Percentiles rank a stretch among this genome's conserved stretches.
These are phyloP conservation scores for Melanostigma gelatinosum DNA, from an alignment of 2,113 vertebrate genomes.

Conservation along the genomic window DNA sequence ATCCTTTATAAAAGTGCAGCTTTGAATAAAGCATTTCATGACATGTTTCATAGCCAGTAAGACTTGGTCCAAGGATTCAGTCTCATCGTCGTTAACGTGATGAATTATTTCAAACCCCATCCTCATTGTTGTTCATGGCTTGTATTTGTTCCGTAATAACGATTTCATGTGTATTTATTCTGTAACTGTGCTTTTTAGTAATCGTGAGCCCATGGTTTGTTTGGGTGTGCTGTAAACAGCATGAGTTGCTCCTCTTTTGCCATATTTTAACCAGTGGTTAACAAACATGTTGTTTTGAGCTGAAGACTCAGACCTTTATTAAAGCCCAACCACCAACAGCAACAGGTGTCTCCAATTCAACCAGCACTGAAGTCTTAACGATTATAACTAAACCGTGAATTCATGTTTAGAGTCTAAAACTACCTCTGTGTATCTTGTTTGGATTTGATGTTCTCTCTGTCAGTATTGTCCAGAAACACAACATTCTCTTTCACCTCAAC, in stretches of 20 bases:
- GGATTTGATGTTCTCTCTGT: neutral
- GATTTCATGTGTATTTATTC: neutral
- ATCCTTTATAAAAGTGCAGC: neutral
- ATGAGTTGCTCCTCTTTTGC: neutral
- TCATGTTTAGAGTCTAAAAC: neutral
- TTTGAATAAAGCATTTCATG: slow-evolving; percentile 11
- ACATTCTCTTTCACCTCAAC: neutral
- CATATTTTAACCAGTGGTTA: neutral
- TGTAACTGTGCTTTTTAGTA: neutral
- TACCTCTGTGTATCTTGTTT: neutral
- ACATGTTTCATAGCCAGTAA: neutral
- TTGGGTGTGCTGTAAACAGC: neutral
- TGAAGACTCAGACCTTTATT: neutral
- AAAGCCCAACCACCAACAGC: neutral
- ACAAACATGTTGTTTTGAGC: neutral
- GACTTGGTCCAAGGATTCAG: neutral
- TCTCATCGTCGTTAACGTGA: neutral
- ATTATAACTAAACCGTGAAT: neutral
- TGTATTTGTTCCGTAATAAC: neutral
- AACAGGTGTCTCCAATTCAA: neutral
- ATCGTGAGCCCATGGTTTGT: neutral
- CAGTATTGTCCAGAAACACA: neutral
- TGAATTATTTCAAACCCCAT: neutral
- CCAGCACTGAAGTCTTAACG: neutral
- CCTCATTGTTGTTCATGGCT: neutral